Conservation (phyloP, 2,797 vertebrate genomes). For the Anguilla pacifica region DNA sequence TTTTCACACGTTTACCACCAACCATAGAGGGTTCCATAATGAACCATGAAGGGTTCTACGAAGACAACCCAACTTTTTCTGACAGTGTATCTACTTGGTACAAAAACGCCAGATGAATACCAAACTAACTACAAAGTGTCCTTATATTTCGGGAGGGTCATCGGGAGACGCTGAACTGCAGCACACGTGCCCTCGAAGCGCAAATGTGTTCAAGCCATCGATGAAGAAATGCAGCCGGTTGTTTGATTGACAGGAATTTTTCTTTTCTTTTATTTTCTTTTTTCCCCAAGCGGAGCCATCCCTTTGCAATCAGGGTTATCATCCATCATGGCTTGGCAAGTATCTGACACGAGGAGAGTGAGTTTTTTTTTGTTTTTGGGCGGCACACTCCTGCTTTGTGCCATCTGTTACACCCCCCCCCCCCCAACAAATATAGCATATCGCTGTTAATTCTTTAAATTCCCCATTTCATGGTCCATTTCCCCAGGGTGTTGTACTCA, state of each 20-base stretch:
- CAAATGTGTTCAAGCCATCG: not conserved
- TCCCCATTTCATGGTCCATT: conserved; percentile 26
- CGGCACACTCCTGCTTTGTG: conserved; percentile 32
- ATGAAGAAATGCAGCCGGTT: conserved; percentile 28
- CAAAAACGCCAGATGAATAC: not conserved
- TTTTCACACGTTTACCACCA: not conserved
- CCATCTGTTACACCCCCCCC: conserved; percentile 27
- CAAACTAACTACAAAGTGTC: not conserved
- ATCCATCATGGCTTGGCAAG: conserved; percentile 46
- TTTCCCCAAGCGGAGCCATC: conserved; percentile 39
- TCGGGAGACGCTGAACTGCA: conserved; percentile 19
- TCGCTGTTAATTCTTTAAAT: conserved; percentile 38
- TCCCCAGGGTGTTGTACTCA: conserved; percentile 4
- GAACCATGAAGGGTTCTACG: too few species aligned
- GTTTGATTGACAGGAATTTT: conserved; percentile 35
- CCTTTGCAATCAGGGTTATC: conserved; percentile 32
- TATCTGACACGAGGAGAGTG: conserved; percentile 31
- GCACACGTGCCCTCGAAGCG: conserved; percentile 35
- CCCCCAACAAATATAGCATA: conserved; percentile 18
- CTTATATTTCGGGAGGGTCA: not conserved
- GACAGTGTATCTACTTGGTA: not conserved
- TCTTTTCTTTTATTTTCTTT: conserved; percentile 38
- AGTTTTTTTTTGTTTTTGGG: conserved; percentile 14
- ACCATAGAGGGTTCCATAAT: not conserved
- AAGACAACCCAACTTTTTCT: not conserved